Base-by-base conservation (phyloP, 2,797 vertebrate species). In the Eulemur albifrons region DNA sequence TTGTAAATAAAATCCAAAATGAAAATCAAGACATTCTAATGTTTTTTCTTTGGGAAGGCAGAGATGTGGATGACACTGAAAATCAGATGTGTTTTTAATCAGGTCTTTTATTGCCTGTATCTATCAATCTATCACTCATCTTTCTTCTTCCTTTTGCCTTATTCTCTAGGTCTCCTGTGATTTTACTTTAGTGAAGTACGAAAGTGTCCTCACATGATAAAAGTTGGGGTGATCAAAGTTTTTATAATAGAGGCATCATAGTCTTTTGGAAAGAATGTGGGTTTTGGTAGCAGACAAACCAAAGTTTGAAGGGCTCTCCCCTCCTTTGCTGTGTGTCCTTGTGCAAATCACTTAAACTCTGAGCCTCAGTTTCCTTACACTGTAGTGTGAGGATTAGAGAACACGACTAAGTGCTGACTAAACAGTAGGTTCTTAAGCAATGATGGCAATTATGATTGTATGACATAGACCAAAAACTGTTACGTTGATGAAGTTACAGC, bases 101-200 rank as follows among this genome's bases (percentile, higher is more conserved):
- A 81, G 57, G 57, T 48, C 38, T 90, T 84, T 82, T 84, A 82
- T 82, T 92, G 50, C 81, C 45, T 73, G 6, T 85, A 25, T 94
- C 90, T 57, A 20, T 77, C 67, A 79, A 0, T 40, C 81, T 84
- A 1, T 90, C 32, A 27, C 73, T 91, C 80, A 72, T 93, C 95
- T 95, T 75, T 94, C 85, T 80, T 70, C 35, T 90, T 88, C 27
- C 82, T 88, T 95, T 96, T 90, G 86, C 85, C 80, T 52, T 52
- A 15, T 38, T 93, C 75, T 96, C 35, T 86, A 91, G 59, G 65
- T 96, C 35, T 67, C 88, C 91, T 95, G 50, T 61, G 61, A 40
- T 93, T 94, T 93, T 88, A 82, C 79, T 90, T 94, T 92, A 91
- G 79, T 80, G 43, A 90, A 92, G 38, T 94, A 5, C 14, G 90